Percentiles rank a stretch among this genome's conserved stretches.
Evolutionary conservation across 2,888 invertebrate species (phyloP).

Genomic region (Dilophus febrilis): DNA sequence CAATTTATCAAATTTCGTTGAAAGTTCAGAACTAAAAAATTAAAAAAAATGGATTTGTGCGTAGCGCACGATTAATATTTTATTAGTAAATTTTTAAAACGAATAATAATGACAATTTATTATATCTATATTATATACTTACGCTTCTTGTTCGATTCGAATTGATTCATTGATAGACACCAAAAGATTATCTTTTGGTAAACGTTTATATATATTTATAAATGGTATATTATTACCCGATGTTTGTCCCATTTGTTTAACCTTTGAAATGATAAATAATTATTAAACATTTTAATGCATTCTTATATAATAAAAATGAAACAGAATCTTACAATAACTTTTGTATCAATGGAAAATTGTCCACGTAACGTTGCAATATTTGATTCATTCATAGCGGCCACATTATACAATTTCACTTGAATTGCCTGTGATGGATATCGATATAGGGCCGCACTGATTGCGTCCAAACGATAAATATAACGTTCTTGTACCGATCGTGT

Average conservation of each 20-base stretch:
- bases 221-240: conserved; percentile 27
- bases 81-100: too few species aligned
- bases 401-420: conserved; percentile 38
- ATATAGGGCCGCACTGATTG: conserved; percentile 36
- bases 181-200: conserved; percentile 38
- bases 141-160: conserved; percentile 39
- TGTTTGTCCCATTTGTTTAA: conserved; percentile 14
- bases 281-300: too few species aligned
- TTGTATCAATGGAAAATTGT: conserved; percentile 34
- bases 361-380: conserved; percentile 40
- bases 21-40: too few species aligned
- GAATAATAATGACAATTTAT: too few species aligned
- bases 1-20: too few species aligned
- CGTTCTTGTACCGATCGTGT: conserved; percentile 28
- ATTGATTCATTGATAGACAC: conserved; percentile 56
- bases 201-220: conserved; percentile 47
- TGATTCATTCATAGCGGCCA: conserved; percentile 34
- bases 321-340: conserved; percentile 30
- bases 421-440: conserved; percentile 40
- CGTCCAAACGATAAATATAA: conserved; percentile 32
- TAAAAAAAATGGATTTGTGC: too few species aligned
- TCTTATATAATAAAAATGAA: too few species aligned
- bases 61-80: too few species aligned
- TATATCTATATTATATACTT: too few species aligned
- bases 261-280: too few species aligned